Base-by-base conservation (phyloP, 1,140 invertebrate species). In the Belonocnema kinseyi region DNA sequence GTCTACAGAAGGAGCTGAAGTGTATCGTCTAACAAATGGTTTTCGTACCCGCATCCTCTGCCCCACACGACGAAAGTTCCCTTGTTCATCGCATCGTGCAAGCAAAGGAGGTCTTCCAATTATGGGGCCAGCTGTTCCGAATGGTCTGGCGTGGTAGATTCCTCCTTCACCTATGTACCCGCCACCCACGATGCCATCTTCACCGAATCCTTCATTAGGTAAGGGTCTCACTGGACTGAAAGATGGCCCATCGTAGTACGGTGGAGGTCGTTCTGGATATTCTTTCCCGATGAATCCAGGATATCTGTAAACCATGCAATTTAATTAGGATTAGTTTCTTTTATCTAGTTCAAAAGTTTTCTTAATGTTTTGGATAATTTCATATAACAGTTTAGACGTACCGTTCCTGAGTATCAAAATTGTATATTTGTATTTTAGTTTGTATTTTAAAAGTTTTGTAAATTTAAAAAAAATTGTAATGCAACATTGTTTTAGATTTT, bases 31-130 rank as follows among this genome's bases (percentile, higher is more conserved):
- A 1, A 98, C 94, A 85, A 95, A 97, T 78, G 95, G 94, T 50
- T 95, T 94, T 56, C 96, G 92, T 85, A 97, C 94, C 72, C 96
- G 93, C 79, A 95, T 94, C 72, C 95, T 92, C 71, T 93, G 90
- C 73, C 96, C 95, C 33, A 96, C 93, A 93, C 96, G 96, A 87
- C 95, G 95, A 85, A 96, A 97, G 85, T 94, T 95, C 80, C 96
- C 96, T 54, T 93, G 93, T 53, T 96, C 95, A 82, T 97, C 96
- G 86, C 96, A 97, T 56, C 94, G 90, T 3, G 94, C 91, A 72
- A 90, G 54, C 7, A 91, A 75, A n/a, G 91, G 91, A 0, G 91
- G 91, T 61, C 90, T 85, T 7, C 89, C 91, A 56, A 91, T 91
- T 33, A 91, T 91, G 0, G 90, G 89, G 0, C 90, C 90, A 3